These are phyloP conservation scores for Malacosoma neustria DNA, from an alignment of 2,888 invertebrate genomes.

Conservation along the genomic window DNA sequence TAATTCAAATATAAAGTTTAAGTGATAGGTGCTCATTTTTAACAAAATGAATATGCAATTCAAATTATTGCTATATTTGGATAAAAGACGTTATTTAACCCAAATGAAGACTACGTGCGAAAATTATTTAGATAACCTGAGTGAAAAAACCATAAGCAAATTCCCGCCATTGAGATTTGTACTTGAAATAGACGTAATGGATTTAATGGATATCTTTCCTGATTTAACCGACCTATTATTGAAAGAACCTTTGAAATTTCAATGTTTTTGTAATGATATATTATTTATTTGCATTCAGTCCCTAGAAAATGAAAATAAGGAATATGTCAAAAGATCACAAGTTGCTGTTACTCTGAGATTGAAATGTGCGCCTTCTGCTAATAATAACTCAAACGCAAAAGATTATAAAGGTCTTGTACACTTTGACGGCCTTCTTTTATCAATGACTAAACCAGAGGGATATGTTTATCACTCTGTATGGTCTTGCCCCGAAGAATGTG, in stretches of 20 bases:
- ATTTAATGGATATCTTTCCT: constrained; percentile 38
- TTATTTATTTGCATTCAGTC: constrained; percentile 44
- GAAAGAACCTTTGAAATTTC: constrained; percentile 45
- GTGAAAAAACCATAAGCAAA: constrained; percentile 31
- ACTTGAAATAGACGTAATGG: constrained; percentile 49
- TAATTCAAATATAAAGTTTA: too few relatives aligned
- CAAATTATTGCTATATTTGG: constrained; percentile 51
- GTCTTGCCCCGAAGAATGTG: constrained; percentile 65
- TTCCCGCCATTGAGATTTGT: constrained; percentile 48
- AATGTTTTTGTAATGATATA: constrained; percentile 39
- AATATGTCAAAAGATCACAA: constrained; percentile 33
- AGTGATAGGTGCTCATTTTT: too few relatives aligned
- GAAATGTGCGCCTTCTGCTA: constrained; percentile 30
- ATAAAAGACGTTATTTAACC: constrained; percentile 34
- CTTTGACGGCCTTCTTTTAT: constrained; percentile 39
- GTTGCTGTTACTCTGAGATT: constrained; percentile 39
- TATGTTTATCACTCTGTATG: constrained; percentile 58
- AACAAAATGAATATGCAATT: constrained; percentile 42
- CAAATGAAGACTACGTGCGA: constrained; percentile 39
- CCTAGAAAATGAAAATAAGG: constrained; percentile 20
- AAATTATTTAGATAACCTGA: constrained; percentile 31
- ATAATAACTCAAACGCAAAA: constrained; percentile 21
- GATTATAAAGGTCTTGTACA: constrained; percentile 33
- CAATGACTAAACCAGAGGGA: constrained; percentile 37
- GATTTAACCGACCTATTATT: constrained; percentile 36